These are phyloP conservation scores for Amiota communis DNA, from an alignment of 2,888 invertebrate genomes.

Conservation along the genomic window DNA sequence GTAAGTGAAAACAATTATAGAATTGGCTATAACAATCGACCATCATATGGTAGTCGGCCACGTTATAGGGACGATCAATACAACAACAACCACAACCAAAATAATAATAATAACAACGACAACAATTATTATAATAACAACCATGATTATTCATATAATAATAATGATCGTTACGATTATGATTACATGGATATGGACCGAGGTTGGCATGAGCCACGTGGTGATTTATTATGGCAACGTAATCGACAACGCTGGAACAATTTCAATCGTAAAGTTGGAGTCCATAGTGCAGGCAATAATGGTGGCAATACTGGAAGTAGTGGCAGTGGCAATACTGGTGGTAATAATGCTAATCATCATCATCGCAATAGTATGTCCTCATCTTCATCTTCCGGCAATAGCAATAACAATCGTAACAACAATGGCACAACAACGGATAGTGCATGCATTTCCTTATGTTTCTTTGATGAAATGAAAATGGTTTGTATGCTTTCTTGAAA, in stretches of 20 bases:
- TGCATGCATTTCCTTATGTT: slow-evolving; percentile 80
- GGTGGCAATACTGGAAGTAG: slow-evolving; percentile 15
- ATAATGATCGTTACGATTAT: slow-evolving; percentile 44
- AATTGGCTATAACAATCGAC: not conserved
- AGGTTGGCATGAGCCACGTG: slow-evolving; percentile 34
- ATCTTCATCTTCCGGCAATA: not conserved
- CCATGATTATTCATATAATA: slow-evolving; percentile 53
- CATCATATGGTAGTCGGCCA: slow-evolving; percentile 7
- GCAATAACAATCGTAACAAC: slow-evolving; percentile 42
- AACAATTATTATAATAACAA: slow-evolving; percentile 42
- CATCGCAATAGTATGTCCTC: slow-evolving; percentile 2
- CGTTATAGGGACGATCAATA: slow-evolving; percentile 22
- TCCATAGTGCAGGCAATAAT: not conserved
- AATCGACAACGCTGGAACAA: slow-evolving; percentile 44
- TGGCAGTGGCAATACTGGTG: not conserved
- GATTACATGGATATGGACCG: slow-evolving; percentile 51
- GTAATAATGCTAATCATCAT: slow-evolving; percentile 32
- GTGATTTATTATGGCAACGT: slow-evolving; percentile 47
- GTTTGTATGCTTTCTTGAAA: slow-evolving; percentile 71
- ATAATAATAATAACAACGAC: slow-evolving; percentile 62
- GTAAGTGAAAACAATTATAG: slow-evolving; percentile 40
- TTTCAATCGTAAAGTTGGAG: slow-evolving; percentile 4
- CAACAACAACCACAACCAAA: slow-evolving; percentile 46
- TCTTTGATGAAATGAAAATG: slow-evolving; percentile 81
- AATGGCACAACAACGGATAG: slow-evolving; percentile 52